phyloP scores from a whole-genome alignment of 2,888 invertebrate genomes.

The Nymphalis polychloros region DNA sequence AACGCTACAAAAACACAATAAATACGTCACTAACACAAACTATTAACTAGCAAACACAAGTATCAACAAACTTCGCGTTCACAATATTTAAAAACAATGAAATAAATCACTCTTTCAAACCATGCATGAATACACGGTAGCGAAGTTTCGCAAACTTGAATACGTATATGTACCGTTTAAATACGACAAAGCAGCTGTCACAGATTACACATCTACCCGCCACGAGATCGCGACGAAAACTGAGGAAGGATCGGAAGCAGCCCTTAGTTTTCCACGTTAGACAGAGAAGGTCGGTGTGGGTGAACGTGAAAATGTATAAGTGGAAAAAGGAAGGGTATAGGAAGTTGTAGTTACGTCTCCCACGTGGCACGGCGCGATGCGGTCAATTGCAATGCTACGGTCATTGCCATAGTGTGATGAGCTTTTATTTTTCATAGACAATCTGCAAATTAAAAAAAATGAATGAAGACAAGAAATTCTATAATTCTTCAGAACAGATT shows the following conservation, averaged over 20 bases:
- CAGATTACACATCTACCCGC: slow-evolving; percentile 48
- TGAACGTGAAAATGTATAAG: slow-evolving; percentile 49
- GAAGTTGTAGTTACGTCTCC: slow-evolving; percentile 52
- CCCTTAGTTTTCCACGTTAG: slow-evolving; percentile 68
- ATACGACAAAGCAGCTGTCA: slow-evolving; percentile 36
- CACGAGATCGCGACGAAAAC: slow-evolving; percentile 66
- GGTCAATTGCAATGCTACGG: slow-evolving; percentile 77
- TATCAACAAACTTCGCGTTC: slow-evolving; percentile 4
- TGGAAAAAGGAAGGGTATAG: slow-evolving; percentile 54
- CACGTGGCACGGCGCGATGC: slow-evolving; percentile 75
- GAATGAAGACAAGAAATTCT: not conserved
- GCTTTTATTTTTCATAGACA: slow-evolving; percentile 45
- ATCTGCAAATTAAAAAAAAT: slow-evolving; percentile 6
- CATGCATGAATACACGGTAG: not conserved
- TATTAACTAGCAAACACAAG: slow-evolving; percentile 3
- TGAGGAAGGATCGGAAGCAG: slow-evolving; percentile 62
- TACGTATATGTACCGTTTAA: slow-evolving; percentile 23
- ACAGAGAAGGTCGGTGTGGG: slow-evolving; percentile 50
- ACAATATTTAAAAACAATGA: not conserved
- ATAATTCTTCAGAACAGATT: not conserved
- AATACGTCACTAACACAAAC: slow-evolving; percentile 5
- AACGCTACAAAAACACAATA: not conserved
- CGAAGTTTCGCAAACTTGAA: slow-evolving; percentile 33
- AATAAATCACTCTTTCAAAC: not conserved
- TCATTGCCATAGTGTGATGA: slow-evolving; percentile 72